phyloP scores from a whole-genome alignment of 2,888 invertebrate genomes.

The Lepetodrilus schrolli region DNA sequence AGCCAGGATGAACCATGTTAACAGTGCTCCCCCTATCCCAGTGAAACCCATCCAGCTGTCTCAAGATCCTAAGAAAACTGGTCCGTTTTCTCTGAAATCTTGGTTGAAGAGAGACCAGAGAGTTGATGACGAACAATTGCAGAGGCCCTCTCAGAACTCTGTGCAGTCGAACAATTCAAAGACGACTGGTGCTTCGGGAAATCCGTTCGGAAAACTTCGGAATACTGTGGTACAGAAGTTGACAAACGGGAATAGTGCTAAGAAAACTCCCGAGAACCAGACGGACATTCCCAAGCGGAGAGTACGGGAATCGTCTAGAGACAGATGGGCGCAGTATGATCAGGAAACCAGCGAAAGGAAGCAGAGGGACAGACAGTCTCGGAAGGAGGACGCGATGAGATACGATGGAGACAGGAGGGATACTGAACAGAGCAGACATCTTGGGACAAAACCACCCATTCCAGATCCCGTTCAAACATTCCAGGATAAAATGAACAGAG shows the following conservation, averaged over 20 bases:
- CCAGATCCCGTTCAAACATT: conserved; percentile 22
- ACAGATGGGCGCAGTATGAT: conserved; percentile 6
- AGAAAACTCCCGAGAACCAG: conserved; percentile 35
- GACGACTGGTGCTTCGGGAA: conserved; percentile 29
- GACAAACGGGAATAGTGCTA: conserved; percentile 39
- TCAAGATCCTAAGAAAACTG: conserved; percentile 45
- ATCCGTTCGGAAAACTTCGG: conserved; percentile 58
- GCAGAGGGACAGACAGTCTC: neutral
- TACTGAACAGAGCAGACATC: neutral
- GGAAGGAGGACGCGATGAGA: neutral
- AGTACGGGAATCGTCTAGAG: neutral
- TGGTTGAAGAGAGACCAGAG: conserved; percentile 62
- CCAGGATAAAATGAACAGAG: conserved; percentile 11
- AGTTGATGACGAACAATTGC: conserved; percentile 44
- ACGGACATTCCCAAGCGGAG: neutral
- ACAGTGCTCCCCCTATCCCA: neutral
- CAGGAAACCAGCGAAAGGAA: neutral
- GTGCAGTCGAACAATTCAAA: conserved; percentile 38
- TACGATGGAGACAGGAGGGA: neutral
- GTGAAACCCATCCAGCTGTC: neutral
- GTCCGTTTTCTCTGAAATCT: conserved; percentile 60
- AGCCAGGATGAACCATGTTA: conserved; percentile 8
- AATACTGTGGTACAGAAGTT: conserved; percentile 62
- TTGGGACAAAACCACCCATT: neutral
- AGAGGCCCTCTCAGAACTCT: conserved; percentile 27